Conservation (phyloP, 2,797 vertebrate species). For the Eulemur coronatus region DNA sequence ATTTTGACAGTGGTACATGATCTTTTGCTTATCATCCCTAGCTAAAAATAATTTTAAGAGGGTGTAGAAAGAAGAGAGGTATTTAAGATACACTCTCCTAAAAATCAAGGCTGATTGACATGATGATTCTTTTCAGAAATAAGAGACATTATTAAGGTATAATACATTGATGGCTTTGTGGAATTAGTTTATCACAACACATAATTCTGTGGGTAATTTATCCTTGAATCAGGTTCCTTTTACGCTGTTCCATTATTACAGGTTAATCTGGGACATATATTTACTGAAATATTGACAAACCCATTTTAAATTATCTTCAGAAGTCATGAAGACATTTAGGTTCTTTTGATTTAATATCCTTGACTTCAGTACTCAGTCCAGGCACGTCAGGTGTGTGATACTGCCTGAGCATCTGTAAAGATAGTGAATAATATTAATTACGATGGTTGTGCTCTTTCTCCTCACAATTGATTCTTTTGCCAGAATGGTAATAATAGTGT, state of each 20-base stretch:
- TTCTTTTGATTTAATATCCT: not conserved
- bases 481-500: not conserved
- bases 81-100: not conserved
- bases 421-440: constrained; percentile 9
- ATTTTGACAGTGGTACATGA: not conserved
- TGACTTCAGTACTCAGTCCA: constrained; percentile 25
- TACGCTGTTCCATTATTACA: not conserved
- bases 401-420: constrained; percentile 7
- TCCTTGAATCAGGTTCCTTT: not conserved
- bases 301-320: constrained; percentile 27
- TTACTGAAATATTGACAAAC: constrained; percentile 51
- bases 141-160: not conserved
- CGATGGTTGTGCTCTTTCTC: constrained; percentile 18
- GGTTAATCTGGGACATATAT: not conserved
- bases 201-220: not conserved
- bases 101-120: not conserved
- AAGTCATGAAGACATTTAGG: not conserved
- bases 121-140: constrained; percentile 37
- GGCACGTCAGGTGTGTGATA: not conserved
- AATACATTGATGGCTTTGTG: not conserved
- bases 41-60: constrained; percentile 25
- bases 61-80: not conserved
- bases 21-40: not conserved
- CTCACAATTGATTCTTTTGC: constrained; percentile 14
- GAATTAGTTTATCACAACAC: not conserved